A percentile compares a stretch with the other conserved stretches of the same genome.
phyloP scores from a whole-genome alignment of 2,113 vertebrate genomes.

The Isichthys henryi region DNA sequence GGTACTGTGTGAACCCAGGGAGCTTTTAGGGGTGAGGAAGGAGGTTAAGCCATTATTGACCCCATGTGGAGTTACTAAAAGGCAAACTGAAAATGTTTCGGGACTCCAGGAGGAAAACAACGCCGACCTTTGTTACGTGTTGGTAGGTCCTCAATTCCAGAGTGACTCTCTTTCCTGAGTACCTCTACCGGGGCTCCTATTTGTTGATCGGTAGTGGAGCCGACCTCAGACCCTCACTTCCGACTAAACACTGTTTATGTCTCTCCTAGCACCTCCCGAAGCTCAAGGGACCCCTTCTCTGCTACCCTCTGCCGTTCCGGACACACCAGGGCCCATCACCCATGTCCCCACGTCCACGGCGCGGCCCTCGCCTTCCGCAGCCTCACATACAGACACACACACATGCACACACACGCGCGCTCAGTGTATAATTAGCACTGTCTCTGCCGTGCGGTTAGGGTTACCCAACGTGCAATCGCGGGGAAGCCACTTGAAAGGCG shows the following conservation, averaged over 20 bases:
- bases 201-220: neutral
- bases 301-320: slow-evolving; percentile 32
- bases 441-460: slow-evolving; percentile 60
- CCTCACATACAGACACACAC: slow-evolving; percentile 35
- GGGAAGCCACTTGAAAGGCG: slow-evolving; percentile 65
- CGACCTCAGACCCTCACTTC: neutral
- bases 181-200: neutral
- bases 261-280: neutral
- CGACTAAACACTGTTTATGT: neutral
- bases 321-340: slow-evolving; percentile 57
- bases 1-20: neutral
- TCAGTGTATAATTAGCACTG: slow-evolving; percentile 66
- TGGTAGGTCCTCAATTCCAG: neutral
- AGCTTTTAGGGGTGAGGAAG: neutral
- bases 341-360: slow-evolving; percentile 46
- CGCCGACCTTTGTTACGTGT: neutral
- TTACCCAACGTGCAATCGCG: slow-evolving; percentile 64
- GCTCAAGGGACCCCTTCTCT: slow-evolving; percentile 6
- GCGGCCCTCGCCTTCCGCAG: slow-evolving; percentile 40
- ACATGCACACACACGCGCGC: slow-evolving; percentile 51
- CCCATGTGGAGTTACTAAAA: neutral
- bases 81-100: neutral
- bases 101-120: neutral
- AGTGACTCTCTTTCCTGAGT: neutral
- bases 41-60: neutral